Base-by-base conservation (phyloP, 2,113 vertebrate species). In the Hemiscyllium ocellatum region DNA sequence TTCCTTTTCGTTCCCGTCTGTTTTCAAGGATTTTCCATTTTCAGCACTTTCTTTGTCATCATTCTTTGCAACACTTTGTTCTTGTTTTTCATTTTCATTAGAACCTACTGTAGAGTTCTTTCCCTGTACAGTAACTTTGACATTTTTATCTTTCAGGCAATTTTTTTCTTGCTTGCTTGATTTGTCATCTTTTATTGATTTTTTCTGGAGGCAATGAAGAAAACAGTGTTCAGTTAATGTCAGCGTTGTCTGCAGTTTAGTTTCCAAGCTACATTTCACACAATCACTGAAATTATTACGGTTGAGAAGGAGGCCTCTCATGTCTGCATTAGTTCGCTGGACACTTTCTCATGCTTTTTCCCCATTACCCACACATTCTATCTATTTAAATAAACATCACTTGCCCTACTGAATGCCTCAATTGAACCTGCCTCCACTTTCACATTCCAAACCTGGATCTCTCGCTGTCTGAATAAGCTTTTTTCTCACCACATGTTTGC, bases 151-250 rank as follows among this genome's bases (percentile, higher is more conserved):
- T 72, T 95, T 72, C 52, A 72, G 52, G 69, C 94, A 95, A 29
- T 52, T 72, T 95, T 72, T 95, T 69, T 72, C 47, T 95, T 95
- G 69, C 68, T 95, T 95, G 94, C 69, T 95, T 76, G 69, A 6
- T 17, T 95, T 95, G 47, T 95, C 94, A 95, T 95, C 94, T 95
- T 95, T 76, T 95, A 20, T 72, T 52, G 94, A 95, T 52, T 70
- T 95, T 95, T 95, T 95, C 94, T 95, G 94, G 26, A 95, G 69
- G 66, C 66, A 95, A 52, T 22, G 22, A 4, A 10, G 61, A 52
- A 70, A 76, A 22, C 33, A 68, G 1, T 4, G 4, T 66, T 70
- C 29, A 70, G 33, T 95, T 70, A 52, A 26, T 72, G 47, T 26
- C 68, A 70, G 47, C 42, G 72, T 52, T 70, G 24, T 95, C 22